Conservation (phyloP, 1,140 invertebrate genomes). For the Potamilus streckersoni region DNA sequence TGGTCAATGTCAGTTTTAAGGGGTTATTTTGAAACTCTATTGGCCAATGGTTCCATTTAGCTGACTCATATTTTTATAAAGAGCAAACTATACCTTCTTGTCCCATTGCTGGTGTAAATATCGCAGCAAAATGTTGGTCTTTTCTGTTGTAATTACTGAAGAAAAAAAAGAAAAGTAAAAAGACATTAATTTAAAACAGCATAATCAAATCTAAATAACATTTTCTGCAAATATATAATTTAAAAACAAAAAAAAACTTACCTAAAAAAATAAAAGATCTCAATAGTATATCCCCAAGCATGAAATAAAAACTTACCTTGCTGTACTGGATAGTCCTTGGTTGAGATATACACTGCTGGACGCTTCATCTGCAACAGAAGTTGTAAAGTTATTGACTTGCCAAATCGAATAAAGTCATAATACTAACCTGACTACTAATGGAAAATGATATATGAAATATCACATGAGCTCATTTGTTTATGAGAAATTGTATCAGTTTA, state of each 20-base stretch:
- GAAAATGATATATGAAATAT: no score
- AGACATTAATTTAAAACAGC: neutral
- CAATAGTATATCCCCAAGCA: no score
- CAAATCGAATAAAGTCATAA: neutral
- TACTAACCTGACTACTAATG: no score
- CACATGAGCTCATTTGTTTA: no score
- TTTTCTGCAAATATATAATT: no score
- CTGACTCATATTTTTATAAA: neutral
- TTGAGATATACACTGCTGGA: slow-evolving; percentile 89
- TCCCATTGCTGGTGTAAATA: slow-evolving; percentile 95
- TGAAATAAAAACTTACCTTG: slow-evolving; percentile 74
- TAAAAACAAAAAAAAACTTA: no score
- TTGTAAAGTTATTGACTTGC: neutral
- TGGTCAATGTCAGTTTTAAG: neutral
- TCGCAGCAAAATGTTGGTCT: slow-evolving; percentile 91
- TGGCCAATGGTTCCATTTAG: neutral
- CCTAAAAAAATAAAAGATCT: no score
- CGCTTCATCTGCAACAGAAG: slow-evolving; percentile 74
- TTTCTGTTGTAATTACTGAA: slow-evolving; percentile 94
- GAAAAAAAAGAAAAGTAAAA: slow-evolving; percentile 54
- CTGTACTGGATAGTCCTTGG: slow-evolving; percentile 89
- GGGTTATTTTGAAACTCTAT: neutral
- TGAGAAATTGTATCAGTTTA: no score
- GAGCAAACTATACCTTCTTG: slow-evolving; percentile 76
- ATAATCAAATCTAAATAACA: neutral